phyloP scores from a whole-genome alignment of 2,797 vertebrate species.

The Taenioides sp. region DNA sequence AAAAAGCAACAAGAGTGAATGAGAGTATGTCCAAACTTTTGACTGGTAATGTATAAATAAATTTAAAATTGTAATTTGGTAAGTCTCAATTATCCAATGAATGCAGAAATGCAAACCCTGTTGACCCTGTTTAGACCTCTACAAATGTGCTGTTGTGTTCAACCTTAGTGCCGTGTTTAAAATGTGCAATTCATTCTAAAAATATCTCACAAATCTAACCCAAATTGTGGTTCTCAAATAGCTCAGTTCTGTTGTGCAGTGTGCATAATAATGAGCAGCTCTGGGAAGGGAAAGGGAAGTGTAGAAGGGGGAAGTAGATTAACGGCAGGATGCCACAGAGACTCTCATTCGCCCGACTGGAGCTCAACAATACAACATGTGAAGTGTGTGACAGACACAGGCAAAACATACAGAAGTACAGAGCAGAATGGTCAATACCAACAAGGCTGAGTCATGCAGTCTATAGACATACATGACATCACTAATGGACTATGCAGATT shows the following conservation, averaged over 20 bases:
- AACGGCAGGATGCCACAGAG: conserved; percentile 68
- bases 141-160: neutral
- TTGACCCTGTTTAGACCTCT: neutral
- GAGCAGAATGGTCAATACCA: neutral
- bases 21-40: no score
- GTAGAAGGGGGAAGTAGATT: conserved; percentile 69
- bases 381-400: conserved; percentile 12
- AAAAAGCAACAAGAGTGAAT: no score
- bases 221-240: neutral
- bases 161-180: neutral
- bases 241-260: neutral
- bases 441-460: neutral
- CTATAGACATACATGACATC: neutral
- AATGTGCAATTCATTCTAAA: neutral
- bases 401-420: conserved; percentile 29
- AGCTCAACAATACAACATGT: conserved; percentile 49
- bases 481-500: no score
- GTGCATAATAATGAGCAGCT: conserved; percentile 24
- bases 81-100: no score
- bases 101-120: neutral
- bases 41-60: no score
- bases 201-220: neutral
- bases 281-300: conserved; percentile 60
- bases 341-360: conserved; percentile 54
- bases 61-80: no score